Evolutionary conservation across 1,140 invertebrate genomes (phyloP).

Genomic region (Agrypnia vestita): DNA sequence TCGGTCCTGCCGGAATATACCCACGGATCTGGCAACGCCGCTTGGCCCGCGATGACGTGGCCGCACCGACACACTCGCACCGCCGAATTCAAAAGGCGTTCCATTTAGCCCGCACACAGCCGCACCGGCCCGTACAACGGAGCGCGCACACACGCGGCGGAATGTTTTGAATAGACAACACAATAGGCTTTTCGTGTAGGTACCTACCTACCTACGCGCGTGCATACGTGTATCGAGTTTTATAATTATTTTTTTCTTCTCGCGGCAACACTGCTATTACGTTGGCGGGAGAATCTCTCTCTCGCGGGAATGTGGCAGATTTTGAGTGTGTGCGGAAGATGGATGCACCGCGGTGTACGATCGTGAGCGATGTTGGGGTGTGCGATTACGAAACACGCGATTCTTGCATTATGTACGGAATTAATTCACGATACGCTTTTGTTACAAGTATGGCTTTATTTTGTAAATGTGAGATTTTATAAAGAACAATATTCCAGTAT

Average conservation of each 20-base stretch:
- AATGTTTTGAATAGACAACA: constrained; percentile 22
- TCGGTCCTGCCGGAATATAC: neutral
- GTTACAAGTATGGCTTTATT: too few relatives aligned
- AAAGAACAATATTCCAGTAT: too few relatives aligned
- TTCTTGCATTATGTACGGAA: too few relatives aligned
- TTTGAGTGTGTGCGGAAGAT: too few relatives aligned
- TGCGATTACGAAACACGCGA: too few relatives aligned
- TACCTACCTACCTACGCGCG: neutral
- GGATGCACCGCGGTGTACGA: too few relatives aligned
- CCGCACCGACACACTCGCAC: constrained; percentile 16
- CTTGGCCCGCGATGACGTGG: neutral
- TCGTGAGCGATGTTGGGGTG: too few relatives aligned
- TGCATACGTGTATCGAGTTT: neutral
- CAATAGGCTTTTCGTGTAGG: constrained; percentile 26
- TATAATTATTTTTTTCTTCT: neutral
- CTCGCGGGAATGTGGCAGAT: too few relatives aligned
- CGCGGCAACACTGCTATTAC: constrained; percentile 20
- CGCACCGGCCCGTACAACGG: neutral
- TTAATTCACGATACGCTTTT: too few relatives aligned
- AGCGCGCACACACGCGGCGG: neutral
- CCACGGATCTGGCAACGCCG: neutral
- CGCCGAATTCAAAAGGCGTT: constrained; percentile 17
- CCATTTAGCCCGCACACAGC: constrained; percentile 2
- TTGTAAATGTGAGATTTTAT: too few relatives aligned
- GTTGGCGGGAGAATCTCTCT: neutral